Conservation (phyloP, 2,113 vertebrate species). For the Callorhinus ursinus region DNA sequence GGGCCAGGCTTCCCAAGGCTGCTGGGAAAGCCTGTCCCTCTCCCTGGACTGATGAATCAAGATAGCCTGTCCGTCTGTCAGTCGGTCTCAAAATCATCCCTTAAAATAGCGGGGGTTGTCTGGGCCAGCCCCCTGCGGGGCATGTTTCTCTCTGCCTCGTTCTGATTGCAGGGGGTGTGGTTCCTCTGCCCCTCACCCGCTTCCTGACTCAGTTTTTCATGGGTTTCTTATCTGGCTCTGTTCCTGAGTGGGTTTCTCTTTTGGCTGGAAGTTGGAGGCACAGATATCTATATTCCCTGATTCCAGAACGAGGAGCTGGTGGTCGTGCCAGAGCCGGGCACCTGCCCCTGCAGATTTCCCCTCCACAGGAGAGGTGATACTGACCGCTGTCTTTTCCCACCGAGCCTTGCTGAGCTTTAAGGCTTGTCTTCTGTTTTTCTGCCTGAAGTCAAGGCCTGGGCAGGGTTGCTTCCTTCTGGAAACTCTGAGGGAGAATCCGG, state of each 20-base stretch:
- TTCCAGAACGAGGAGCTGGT: neutral
- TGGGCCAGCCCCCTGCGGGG: neutral
- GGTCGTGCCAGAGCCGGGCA: rapidly evolving
- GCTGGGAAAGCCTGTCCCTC: neutral
- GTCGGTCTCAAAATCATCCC: neutral
- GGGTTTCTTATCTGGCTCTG: neutral
- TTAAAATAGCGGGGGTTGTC: neutral
- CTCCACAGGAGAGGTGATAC: rapidly evolving
- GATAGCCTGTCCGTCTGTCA: neutral
- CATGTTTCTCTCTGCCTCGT: neutral
- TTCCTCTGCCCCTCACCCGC: neutral
- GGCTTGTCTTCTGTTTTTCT: neutral
- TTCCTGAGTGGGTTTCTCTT: neutral
- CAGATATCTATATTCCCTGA: neutral
- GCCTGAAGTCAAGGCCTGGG: neutral
- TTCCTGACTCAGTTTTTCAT: neutral
- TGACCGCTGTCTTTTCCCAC: neutral
- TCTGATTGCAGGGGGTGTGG: neutral
- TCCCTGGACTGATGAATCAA: neutral
- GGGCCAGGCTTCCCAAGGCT: neutral
- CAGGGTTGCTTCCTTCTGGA: neutral
- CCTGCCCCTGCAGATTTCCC: neutral
- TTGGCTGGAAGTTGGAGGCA: neutral
- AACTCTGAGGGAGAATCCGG: neutral
- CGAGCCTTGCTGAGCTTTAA: rapidly evolving